These are phyloP conservation scores for Lophochroa leadbeateri DNA, from an alignment of 2,113 vertebrate species.

Conservation along the genomic window DNA sequence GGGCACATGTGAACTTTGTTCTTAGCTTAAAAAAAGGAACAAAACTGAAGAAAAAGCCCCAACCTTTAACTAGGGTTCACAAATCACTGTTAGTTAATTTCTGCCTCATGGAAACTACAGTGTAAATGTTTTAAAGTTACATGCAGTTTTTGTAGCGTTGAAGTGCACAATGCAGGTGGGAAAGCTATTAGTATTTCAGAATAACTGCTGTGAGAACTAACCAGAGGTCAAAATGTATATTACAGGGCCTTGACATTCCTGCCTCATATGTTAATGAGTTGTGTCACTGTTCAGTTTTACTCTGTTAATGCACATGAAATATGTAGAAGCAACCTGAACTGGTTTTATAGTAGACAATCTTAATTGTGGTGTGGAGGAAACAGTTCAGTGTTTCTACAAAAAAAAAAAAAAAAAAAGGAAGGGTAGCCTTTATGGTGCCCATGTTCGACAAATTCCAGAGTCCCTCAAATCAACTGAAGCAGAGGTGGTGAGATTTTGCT, in stretches of 20 bases:
- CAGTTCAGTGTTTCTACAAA: background rate
- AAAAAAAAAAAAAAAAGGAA: background rate
- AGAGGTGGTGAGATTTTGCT: background rate
- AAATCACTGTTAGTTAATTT: background rate
- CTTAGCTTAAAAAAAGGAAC: background rate
- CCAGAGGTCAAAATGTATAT: background rate
- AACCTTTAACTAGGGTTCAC: background rate
- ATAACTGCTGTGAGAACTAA: background rate
- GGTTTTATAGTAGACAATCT: background rate
- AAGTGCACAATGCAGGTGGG: background rate
- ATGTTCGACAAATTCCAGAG: background rate
- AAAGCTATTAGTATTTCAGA: slow-evolving; percentile 10
- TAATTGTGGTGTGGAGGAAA: background rate
- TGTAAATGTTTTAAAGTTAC: background rate
- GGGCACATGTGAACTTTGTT: background rate
- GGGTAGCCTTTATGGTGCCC: background rate
- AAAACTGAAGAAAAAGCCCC: background rate
- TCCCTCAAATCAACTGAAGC: background rate
- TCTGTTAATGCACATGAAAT: background rate
- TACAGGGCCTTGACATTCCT: background rate
- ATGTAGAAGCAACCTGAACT: background rate
- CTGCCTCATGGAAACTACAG: background rate
- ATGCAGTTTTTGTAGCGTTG: background rate
- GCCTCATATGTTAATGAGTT: background rate
- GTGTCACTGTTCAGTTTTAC: background rate